These are phyloP conservation scores for Hylaea fasciaria DNA, from an alignment of 2,888 invertebrate species.

Conservation along the genomic window DNA sequence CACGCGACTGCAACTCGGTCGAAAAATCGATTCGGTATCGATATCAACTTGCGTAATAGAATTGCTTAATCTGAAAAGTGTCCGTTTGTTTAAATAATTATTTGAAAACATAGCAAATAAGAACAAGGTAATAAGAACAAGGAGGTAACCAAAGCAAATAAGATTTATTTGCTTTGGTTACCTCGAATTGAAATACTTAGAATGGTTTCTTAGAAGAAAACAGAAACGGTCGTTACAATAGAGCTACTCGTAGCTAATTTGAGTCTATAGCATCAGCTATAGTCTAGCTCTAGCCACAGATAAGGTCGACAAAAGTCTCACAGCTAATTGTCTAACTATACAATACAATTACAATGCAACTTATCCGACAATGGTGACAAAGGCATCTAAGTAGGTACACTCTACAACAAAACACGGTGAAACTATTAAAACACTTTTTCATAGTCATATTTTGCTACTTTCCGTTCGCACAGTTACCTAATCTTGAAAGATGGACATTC, in stretches of 20 bases:
- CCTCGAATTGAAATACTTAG: too few species aligned
- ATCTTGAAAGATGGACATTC: too few species aligned
- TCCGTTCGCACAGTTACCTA: too few species aligned
- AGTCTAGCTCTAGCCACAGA: background rate
- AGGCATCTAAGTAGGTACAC: background rate
- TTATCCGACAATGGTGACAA: background rate
- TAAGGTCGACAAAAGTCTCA: conserved; percentile 10
- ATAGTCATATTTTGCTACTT: too few species aligned
- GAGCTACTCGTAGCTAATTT: too few species aligned
- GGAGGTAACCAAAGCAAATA: too few species aligned
- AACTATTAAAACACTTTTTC: too few species aligned
- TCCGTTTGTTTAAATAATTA: conserved; percentile 10
- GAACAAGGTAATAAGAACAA: too few species aligned
- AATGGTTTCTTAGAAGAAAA: too few species aligned
- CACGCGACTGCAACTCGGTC: conserved; percentile 34
- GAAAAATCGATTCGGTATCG: conserved; percentile 40
- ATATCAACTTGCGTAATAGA: conserved; percentile 37
- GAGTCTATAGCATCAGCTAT: too few species aligned
- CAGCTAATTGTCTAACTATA: conserved; percentile 1
- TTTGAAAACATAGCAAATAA: too few species aligned
- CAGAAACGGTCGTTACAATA: background rate
- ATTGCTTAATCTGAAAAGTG: conserved; percentile 25
- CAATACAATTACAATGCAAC: conserved; percentile 12
- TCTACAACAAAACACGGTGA: background rate
- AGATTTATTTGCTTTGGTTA: too few species aligned